phyloP scores from a whole-genome alignment of 2,113 vertebrate species.

The Acanthisitta chloris region DNA sequence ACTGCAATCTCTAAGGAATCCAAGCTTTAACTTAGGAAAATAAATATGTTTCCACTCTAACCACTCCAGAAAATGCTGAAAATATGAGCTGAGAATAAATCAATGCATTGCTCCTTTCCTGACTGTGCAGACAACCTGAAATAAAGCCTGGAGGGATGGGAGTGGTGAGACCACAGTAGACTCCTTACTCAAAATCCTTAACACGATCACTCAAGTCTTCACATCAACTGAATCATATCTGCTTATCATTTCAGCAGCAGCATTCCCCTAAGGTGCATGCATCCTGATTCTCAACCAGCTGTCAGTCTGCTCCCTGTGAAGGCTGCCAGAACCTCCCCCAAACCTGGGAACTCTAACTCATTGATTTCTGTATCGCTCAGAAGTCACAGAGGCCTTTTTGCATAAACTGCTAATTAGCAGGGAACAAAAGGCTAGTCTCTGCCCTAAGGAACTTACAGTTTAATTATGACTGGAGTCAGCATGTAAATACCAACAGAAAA shows the following conservation, averaged over 20 bases:
- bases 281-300: background rate
- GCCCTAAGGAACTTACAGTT: constrained; percentile 37
- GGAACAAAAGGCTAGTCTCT: constrained; percentile 35
- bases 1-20: background rate
- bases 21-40: constrained; percentile 7
- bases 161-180: background rate
- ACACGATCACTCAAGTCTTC: background rate
- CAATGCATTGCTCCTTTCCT: background rate
- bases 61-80: background rate
- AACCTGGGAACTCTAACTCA: constrained; percentile 16
- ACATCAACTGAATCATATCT: background rate
- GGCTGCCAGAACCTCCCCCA: background rate
- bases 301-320: background rate
- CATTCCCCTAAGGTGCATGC: background rate
- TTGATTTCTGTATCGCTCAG: constrained; percentile 1
- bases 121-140: background rate
- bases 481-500: constrained; percentile 32
- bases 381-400: constrained; percentile 29
- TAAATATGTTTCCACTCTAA: constrained; percentile 6
- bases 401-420: constrained; percentile 51
- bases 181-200: background rate
- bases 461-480: constrained; percentile 29
- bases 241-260: constrained; percentile 17
- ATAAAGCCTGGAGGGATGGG: background rate
- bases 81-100: background rate